Conservation (phyloP, 1,140 invertebrate species). For the Euglossa dilemma region DNA sequence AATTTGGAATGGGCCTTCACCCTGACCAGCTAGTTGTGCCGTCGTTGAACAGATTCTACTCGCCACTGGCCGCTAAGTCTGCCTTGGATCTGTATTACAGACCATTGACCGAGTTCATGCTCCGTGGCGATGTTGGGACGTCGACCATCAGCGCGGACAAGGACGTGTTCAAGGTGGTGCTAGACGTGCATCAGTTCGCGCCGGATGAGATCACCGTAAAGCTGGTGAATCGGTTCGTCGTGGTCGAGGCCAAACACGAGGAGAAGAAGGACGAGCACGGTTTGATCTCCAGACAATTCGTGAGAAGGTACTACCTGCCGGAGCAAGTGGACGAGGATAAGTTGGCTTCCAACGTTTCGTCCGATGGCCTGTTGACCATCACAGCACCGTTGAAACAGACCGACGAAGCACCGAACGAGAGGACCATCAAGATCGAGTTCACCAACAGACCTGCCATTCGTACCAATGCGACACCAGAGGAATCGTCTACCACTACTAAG, state of each 20-base stretch:
- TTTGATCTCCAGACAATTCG: conserved; percentile 88
- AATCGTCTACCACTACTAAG: not conserved
- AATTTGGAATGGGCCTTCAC: conserved; percentile 68
- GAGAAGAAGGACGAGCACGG: conserved; percentile 89
- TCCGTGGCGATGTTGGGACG: not conserved
- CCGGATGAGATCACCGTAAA: conserved; percentile 51
- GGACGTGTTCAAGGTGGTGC: conserved; percentile 36
- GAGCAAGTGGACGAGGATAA: conserved; percentile 84
- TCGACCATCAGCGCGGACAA: conserved; percentile 15
- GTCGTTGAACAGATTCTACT: not conserved
- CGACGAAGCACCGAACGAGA: conserved; percentile 68
- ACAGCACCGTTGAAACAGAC: conserved; percentile 83
- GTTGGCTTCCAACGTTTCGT: conserved; percentile 86
- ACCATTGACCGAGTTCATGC: conserved; percentile 47
- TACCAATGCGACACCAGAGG: not conserved
- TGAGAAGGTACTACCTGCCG: conserved; percentile 86
- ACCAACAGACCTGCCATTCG: conserved; percentile 68
- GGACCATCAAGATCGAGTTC: conserved; percentile 66
- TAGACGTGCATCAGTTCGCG: conserved; percentile 51
- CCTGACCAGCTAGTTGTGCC: conserved; percentile 49
- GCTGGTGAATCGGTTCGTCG: conserved; percentile 72
- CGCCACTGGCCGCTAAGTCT: not conserved
- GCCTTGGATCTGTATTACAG: conserved; percentile 43
- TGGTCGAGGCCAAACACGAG: conserved; percentile 90
- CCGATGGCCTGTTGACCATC: conserved; percentile 88